A percentile compares a stretch with the other conserved stretches of the same genome.
Evolutionary conservation across 2,797 vertebrate genomes (phyloP).

Genomic region (Channa striata): DNA sequence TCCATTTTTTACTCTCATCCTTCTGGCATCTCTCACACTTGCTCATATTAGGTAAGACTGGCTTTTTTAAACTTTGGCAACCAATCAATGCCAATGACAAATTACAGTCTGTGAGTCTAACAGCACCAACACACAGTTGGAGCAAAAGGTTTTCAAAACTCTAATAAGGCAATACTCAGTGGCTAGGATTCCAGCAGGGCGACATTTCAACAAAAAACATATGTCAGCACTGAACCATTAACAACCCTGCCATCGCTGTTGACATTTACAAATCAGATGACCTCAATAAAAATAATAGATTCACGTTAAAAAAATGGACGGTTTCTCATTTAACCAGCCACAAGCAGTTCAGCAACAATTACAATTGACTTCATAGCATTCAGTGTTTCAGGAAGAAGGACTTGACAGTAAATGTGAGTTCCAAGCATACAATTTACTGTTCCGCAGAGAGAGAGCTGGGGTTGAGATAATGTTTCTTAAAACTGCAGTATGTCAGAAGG

Average conservation of each 20-base stretch:
- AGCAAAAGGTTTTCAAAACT: background rate
- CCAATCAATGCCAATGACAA: background rate
- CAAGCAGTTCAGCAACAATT: background rate
- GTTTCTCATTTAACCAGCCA: background rate
- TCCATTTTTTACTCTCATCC: background rate
- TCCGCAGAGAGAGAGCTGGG: background rate
- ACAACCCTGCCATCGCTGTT: background rate
- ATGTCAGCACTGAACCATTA: background rate
- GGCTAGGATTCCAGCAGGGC: background rate
- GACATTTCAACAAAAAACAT: background rate
- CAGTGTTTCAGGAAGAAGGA: background rate
- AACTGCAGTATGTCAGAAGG: background rate
- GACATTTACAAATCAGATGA: background rate
- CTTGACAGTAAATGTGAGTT: background rate
- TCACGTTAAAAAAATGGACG: fast-evolving
- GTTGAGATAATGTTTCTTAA: background rate
- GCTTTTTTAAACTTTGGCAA: background rate
- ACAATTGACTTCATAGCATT: background rate
- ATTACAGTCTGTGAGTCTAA: background rate
- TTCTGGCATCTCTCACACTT: background rate
- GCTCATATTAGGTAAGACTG: background rate
- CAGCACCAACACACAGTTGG: background rate
- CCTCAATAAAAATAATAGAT: background rate
- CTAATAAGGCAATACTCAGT: background rate
- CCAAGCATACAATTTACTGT: background rate